Evolutionary conservation across 92 coral and sea anemone genomes (phyloP), one percentile per base, ranked within the genome.

Genomic region (Galaxea fascicularis): DNA sequence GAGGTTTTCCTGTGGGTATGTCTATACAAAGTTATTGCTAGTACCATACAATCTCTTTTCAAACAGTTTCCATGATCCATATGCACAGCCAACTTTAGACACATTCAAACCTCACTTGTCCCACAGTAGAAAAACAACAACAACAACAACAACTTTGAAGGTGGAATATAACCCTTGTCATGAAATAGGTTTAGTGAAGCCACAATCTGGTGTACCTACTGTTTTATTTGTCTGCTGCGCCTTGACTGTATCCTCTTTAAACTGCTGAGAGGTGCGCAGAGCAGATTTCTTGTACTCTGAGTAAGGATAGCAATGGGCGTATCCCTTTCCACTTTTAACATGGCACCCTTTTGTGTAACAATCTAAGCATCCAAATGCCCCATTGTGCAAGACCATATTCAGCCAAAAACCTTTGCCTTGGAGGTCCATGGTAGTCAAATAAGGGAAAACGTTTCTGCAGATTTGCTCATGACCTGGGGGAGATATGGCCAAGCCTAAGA

Each of bases 321-420:
- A 45, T 14, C 74, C 74, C 15, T 69, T 69, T 14, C 74, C 74
- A 31, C 49, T 31, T 69, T 22, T 22, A 12, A 69, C 74, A 31
- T 35, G 47, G 5, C 28, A 14, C 20, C 74, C 74, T 45, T 31
- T 35, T 4, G 25, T 69, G 74, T 69, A 45, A 18, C 74, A 69
- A 27, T 69, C 54, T 4, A 45, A 26, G 44, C 49, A 69, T 35
- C 49, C 74, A 69, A 11, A 69, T 69, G 20, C 49, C 54, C 46
- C 74, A 69, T 69, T 69, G 49, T 69, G 74, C 0, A 69, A 14
- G n/a, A 52, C 31, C 79, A 73, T 73, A 24, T 73, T 47, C 8
- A 73, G 78, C 78, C 78, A 73, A 47, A 28, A 73, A 5, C 49
- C 78, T 47, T 73, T 73, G 18, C 49, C 78, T 73, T 73, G 78